A percentile compares a stretch with the other conserved stretches of the same genome.
phyloP scores from a whole-genome alignment of 2,113 vertebrate genomes.

The Pachyramphus minor region DNA sequence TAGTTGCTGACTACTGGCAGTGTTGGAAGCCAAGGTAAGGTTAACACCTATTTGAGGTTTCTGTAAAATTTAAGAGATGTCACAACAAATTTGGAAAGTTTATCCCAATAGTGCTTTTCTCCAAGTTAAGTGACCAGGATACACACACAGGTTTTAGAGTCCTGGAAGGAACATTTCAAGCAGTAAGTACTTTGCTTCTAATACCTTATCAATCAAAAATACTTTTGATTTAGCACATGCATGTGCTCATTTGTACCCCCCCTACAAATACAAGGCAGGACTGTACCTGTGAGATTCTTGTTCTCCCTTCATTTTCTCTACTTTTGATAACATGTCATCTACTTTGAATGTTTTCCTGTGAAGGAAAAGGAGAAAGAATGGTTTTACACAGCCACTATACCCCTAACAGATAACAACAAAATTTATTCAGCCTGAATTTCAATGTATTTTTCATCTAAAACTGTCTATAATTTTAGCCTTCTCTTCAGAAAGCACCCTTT shows the following conservation, averaged over 20 bases:
- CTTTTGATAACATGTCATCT: constrained; percentile 92
- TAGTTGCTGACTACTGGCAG: neutral
- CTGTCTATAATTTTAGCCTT: neutral
- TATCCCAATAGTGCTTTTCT: neutral
- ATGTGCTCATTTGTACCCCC: neutral
- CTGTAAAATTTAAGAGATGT: neutral
- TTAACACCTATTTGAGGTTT: neutral
- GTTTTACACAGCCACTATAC: neutral
- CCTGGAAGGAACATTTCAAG: neutral
- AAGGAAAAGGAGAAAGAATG: constrained; percentile 3
- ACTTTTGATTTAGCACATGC: neutral
- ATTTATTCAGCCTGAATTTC: neutral
- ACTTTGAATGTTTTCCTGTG: constrained; percentile 94
- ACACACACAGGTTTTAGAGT: neutral
- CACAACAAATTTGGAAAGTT: neutral
- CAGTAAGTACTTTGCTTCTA: neutral
- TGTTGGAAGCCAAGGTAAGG: neutral
- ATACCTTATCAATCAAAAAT: neutral
- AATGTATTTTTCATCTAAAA: neutral
- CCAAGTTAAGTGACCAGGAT: neutral
- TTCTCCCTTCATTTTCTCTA: constrained; percentile 96
- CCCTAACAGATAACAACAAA: neutral
- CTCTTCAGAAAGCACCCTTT: neutral
- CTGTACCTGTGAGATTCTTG: constrained; percentile 95
- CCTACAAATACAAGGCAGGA: neutral